A percentile compares a stretch with the other conserved stretches of the same genome.
Conservation (phyloP, 37 sponge, comb jelly and placozoan genomes). For the Theonella swinhoei region DNA sequence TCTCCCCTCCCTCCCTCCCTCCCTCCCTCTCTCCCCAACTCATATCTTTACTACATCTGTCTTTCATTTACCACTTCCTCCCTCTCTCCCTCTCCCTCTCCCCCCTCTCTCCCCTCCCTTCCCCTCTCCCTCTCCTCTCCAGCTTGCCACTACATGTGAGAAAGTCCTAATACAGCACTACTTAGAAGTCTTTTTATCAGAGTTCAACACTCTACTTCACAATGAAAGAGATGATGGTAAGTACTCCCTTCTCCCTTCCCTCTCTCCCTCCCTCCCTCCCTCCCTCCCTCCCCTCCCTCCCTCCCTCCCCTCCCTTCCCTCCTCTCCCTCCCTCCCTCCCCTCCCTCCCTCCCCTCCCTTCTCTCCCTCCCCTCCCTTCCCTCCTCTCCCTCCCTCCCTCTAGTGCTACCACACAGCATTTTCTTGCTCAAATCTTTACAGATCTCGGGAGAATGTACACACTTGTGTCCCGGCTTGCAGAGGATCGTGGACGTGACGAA, state of each 20-base stretch:
- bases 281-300: not conserved
- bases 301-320: not conserved
- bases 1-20: not conserved
- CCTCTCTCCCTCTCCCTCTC: too few species aligned
- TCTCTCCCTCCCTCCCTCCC: not conserved
- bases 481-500: conserved; percentile 36
- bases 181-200: conserved; percentile 85
- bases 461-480: conserved; percentile 65
- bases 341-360: not conserved
- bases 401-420: too few species aligned
- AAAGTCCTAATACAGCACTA: conserved; percentile 83
- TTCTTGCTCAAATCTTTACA: conserved; percentile 21
- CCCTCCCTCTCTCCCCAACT: not conserved
- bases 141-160: conserved; percentile 88
- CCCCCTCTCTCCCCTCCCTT: not conserved
- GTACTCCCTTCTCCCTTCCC: not conserved
- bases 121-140: not conserved
- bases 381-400: not conserved
- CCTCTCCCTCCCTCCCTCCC: not conserved
- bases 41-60: too few species aligned
- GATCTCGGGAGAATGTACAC: conserved; percentile 88
- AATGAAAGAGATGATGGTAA: conserved; percentile 88
- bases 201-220: conserved; percentile 76
- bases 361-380: not conserved
- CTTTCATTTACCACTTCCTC: too few species aligned